Conservation (phyloP, 1,140 invertebrate genomes). For the Dinothrombium tinctorium region DNA sequence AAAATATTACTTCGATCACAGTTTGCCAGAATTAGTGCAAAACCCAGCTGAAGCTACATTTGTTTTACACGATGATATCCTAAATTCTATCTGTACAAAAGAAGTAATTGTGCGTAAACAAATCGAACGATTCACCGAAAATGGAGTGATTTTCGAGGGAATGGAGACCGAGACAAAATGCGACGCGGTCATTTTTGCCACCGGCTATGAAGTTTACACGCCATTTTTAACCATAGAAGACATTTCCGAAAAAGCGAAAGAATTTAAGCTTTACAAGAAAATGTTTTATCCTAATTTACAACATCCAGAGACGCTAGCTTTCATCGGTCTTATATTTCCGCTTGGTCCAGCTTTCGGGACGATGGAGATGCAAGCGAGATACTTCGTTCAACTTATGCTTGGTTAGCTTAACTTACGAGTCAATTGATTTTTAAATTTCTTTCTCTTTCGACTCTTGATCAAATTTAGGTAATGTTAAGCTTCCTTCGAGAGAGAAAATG, state of each 20-base stretch:
- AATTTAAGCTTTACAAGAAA: slow-evolving; percentile 25
- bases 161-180: slow-evolving; percentile 13
- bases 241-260: slow-evolving; percentile 18
- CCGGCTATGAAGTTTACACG: slow-evolving; percentile 23
- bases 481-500: no score
- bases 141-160: slow-evolving; percentile 21
- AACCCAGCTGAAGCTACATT: no score
- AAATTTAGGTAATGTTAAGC: no score
- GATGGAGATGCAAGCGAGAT: slow-evolving; percentile 27
- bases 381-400: slow-evolving; percentile 17
- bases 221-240: slow-evolving; percentile 20
- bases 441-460: no score
- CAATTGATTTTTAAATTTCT: no score
- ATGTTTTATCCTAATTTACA: slow-evolving; percentile 22
- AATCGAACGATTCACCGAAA: slow-evolving; percentile 19
- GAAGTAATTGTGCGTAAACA: slow-evolving; percentile 23
- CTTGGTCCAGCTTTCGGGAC: slow-evolving; percentile 27
- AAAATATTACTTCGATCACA: no score
- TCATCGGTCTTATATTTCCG: slow-evolving; percentile 29
- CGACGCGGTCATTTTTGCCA: slow-evolving; percentile 22
- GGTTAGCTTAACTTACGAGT: slow-evolving; percentile 12
- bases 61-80: no score
- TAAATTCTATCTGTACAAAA: no score
- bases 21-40: no score
- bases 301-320: slow-evolving; percentile 20